Percentiles rank a stretch among this genome's conserved stretches.
These are phyloP conservation scores for Epinotia bilunana DNA, from an alignment of 2,888 invertebrate species.

Conservation along the genomic window DNA sequence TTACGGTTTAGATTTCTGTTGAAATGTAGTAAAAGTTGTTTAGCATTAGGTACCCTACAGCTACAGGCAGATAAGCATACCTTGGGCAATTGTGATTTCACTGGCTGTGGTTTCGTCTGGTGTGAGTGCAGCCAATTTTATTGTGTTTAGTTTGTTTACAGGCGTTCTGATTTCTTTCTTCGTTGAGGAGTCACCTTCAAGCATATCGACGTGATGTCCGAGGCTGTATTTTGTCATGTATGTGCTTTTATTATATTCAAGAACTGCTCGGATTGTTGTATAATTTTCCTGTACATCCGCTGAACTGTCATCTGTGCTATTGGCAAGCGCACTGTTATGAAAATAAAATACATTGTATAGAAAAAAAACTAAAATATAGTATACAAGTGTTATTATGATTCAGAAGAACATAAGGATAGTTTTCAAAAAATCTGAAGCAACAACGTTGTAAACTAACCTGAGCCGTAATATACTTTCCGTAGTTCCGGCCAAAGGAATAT, in stretches of 20 bases:
- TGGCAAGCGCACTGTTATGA: background rate
- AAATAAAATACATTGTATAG: background rate
- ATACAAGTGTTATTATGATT: too few relatives aligned
- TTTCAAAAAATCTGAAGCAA: background rate
- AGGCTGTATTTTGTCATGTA: background rate
- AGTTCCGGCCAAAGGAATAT: background rate
- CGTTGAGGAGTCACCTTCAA: background rate
- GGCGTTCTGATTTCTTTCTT: background rate
- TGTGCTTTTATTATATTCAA: slow-evolving; percentile 1
- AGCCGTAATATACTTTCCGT: slow-evolving; percentile 4
- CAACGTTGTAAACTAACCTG: slow-evolving; percentile 17
- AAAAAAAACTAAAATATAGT: background rate
- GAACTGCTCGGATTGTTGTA: background rate
- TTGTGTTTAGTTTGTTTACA: background rate
- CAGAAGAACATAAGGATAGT: too few relatives aligned
- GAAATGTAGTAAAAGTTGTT: too few relatives aligned
- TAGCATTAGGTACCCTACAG: too few relatives aligned
- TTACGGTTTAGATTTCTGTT: too few relatives aligned
- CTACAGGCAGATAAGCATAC: background rate
- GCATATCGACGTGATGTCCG: too few relatives aligned
- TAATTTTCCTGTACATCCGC: background rate
- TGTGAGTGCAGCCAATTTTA: background rate
- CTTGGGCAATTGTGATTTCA: background rate
- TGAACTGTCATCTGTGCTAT: slow-evolving; percentile 5
- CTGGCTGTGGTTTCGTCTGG: background rate